Evolutionary conservation across 2,113 vertebrate genomes (phyloP).

Genomic region (Neotoma lepida): DNA sequence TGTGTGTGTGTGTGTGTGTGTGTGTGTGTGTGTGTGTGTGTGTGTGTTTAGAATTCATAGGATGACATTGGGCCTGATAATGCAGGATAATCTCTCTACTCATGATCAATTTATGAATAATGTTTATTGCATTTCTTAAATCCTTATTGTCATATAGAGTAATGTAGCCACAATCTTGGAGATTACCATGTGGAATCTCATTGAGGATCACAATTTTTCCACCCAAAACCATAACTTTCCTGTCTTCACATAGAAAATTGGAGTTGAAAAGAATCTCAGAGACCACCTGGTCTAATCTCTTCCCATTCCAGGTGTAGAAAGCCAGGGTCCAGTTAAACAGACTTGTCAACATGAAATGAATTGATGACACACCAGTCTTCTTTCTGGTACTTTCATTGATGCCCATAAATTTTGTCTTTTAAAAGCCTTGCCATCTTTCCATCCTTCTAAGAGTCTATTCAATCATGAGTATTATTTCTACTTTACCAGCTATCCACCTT

Average conservation of each 20-base stretch:
- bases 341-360: background rate
- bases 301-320: background rate
- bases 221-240: background rate
- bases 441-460: slow-evolving; percentile 19
- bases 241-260: background rate
- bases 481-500: background rate
- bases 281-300: background rate
- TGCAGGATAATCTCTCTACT: background rate
- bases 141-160: background rate
- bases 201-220: background rate
- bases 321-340: background rate
- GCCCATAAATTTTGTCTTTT: background rate
- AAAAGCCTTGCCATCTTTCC: background rate
- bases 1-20: background rate
- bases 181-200: background rate
- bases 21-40: too few species aligned
- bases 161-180: background rate
- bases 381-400: background rate
- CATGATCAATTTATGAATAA: slow-evolving; percentile 3
- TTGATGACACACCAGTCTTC: background rate
- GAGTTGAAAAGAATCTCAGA: background rate
- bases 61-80: background rate
- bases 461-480: background rate
- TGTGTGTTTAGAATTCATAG: background rate
- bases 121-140: background rate